Conservation (phyloP, 2,888 invertebrate species). For the Falcaria lacertinaria region DNA sequence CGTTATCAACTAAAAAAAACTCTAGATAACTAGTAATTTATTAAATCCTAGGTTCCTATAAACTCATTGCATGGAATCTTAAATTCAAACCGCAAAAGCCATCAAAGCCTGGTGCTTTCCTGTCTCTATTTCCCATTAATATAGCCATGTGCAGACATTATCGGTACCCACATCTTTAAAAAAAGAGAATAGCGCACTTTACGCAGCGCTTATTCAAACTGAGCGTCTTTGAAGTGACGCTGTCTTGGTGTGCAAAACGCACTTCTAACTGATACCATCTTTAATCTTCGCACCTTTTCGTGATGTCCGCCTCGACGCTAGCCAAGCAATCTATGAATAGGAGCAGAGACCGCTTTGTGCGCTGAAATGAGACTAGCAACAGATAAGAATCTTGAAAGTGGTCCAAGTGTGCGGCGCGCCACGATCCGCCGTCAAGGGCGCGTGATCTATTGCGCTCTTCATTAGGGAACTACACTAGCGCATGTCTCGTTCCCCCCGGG, state of each 20-base stretch:
- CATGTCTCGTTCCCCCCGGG: background rate
- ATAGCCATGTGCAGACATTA: slow-evolving; percentile 13
- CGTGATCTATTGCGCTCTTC: slow-evolving; percentile 59
- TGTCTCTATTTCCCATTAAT: slow-evolving; percentile 5
- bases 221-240: slow-evolving; percentile 45
- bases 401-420: slow-evolving; percentile 49
- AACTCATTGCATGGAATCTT: background rate
- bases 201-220: slow-evolving; percentile 39
- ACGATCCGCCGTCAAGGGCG: slow-evolving; percentile 38
- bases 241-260: slow-evolving; percentile 59
- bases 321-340: slow-evolving; percentile 68
- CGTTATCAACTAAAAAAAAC: too few relatives aligned
- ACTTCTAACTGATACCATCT: slow-evolving; percentile 69
- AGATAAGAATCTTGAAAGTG: slow-evolving; percentile 71
- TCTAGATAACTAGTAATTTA: too few relatives aligned
- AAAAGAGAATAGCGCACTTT: slow-evolving; percentile 36
- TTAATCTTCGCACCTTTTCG: slow-evolving; percentile 78
- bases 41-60: too few relatives aligned
- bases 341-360: slow-evolving; percentile 61
- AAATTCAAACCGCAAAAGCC: background rate
- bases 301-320: slow-evolving; percentile 45
- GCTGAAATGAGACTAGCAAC: slow-evolving; percentile 67
- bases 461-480: slow-evolving; percentile 26
- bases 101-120: slow-evolving; percentile 6
- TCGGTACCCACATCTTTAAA: slow-evolving; percentile 15